A percentile compares a stretch with the other conserved stretches of the same genome.
phyloP scores from a whole-genome alignment of 1,140 invertebrate species.

The Dermatophagoides farinae region DNA sequence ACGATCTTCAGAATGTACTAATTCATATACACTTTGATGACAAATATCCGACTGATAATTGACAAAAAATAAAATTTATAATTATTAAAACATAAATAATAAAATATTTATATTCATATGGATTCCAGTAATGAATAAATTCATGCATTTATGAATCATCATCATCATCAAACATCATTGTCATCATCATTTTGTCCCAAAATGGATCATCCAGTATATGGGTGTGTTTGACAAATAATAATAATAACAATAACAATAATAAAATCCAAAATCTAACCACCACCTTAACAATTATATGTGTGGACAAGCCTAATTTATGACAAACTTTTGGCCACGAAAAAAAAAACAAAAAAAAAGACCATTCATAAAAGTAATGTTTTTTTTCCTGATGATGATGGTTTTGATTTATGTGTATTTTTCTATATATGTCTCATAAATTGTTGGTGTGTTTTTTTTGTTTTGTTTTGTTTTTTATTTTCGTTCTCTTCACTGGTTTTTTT shows the following conservation, averaged over 20 bases:
- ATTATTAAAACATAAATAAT: constrained; percentile 3
- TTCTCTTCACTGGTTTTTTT: no score
- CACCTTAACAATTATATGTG: no score
- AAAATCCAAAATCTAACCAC: no score
- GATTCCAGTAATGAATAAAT: not conserved
- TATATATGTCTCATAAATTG: no score
- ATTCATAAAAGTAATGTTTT: not conserved
- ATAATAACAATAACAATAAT: not conserved
- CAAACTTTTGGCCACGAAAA: not conserved
- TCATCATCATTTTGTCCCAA: not conserved
- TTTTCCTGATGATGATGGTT: no score
- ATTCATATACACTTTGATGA: constrained; percentile 92
- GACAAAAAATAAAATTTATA: constrained; percentile 12
- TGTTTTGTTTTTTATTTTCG: no score
- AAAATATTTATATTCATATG: not conserved
- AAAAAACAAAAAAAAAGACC: not conserved
- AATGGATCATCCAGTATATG: not conserved
- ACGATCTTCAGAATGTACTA: constrained; percentile 94
- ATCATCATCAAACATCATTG: not conserved
- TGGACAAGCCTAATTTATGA: not conserved
- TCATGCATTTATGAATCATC: not conserved
- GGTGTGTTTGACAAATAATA: not conserved
- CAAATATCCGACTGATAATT: constrained; percentile 85
- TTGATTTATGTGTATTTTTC: no score
- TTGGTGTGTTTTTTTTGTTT: no score